phyloP scores from a whole-genome alignment of 2,888 invertebrate genomes.

The Colletes collaris region DNA sequence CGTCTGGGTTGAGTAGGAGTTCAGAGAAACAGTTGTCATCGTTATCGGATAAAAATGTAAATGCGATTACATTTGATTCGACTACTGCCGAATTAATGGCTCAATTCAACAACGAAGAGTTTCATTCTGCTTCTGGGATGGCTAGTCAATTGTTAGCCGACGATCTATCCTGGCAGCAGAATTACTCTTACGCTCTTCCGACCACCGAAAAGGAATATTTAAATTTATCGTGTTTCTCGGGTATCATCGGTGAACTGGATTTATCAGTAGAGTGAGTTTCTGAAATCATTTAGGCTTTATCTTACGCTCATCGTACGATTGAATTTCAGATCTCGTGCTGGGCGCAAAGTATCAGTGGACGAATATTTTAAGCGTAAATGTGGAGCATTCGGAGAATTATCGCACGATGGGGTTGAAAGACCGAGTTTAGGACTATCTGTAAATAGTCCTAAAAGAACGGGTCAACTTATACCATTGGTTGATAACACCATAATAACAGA shows the following conservation, averaged over 20 bases:
- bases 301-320: background rate
- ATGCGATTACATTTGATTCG: slow-evolving; percentile 74
- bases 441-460: slow-evolving; percentile 72
- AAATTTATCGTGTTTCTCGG: slow-evolving; percentile 79
- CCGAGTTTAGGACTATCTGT: slow-evolving; percentile 74
- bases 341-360: slow-evolving; percentile 81
- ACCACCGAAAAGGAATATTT: slow-evolving; percentile 72
- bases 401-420: slow-evolving; percentile 61
- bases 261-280: slow-evolving; percentile 74
- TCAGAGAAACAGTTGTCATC: slow-evolving; percentile 60
- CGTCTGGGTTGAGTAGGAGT: slow-evolving; percentile 73
- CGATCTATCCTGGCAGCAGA: slow-evolving; percentile 82
- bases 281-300: background rate
- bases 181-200: slow-evolving; percentile 69
- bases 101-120: slow-evolving; percentile 78
- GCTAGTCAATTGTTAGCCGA: slow-evolving; percentile 81
- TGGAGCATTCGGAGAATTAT: slow-evolving; percentile 79
- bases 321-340: slow-evolving; percentile 71
- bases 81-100: slow-evolving; percentile 75
- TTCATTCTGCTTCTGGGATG: slow-evolving; percentile 80
- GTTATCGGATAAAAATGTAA: slow-evolving; percentile 50
- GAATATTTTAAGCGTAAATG: slow-evolving; percentile 83
- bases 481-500: slow-evolving; percentile 73
- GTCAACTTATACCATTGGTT: slow-evolving; percentile 69
- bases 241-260: slow-evolving; percentile 78